Evolutionary conservation across 2,113 vertebrate genomes (phyloP).

Genomic region (Octodon degus): DNA sequence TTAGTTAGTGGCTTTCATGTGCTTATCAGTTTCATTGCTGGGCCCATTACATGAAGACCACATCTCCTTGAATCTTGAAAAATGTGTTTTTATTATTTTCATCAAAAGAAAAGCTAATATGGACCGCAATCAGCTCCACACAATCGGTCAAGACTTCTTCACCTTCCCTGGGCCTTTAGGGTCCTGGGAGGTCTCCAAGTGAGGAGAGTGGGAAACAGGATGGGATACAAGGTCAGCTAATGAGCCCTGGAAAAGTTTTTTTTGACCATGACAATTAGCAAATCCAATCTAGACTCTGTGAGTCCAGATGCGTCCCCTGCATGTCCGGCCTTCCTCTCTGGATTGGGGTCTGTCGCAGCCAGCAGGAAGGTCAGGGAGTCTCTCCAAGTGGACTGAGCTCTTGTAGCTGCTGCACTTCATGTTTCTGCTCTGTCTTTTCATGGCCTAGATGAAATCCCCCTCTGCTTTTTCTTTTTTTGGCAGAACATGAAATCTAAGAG

Average conservation of each 20-base stretch:
- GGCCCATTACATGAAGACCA: background rate
- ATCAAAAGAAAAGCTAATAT: background rate
- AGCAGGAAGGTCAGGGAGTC: too few relatives aligned
- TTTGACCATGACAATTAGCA: background rate
- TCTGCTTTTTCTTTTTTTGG: background rate
- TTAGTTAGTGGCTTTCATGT: background rate
- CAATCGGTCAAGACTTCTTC: background rate
- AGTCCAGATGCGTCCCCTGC: background rate
- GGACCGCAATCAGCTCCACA: fast-evolving
- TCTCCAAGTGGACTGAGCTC: background rate
- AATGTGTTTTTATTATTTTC: background rate
- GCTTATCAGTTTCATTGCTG: background rate
- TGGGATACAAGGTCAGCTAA: background rate
- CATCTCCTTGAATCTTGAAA: background rate
- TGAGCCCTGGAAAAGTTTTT: background rate
- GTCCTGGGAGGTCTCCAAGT: background rate
- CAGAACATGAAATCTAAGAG: background rate
- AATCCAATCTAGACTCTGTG: background rate
- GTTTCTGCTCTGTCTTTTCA: background rate
- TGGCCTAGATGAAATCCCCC: background rate
- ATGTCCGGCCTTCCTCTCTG: background rate
- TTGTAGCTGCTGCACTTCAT: background rate
- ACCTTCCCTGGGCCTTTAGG: fast-evolving
- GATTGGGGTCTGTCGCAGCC: fast-evolving
- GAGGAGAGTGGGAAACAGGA: background rate